Conservation (phyloP, 2,888 invertebrate genomes). For the Deilephila elpenor region DNA sequence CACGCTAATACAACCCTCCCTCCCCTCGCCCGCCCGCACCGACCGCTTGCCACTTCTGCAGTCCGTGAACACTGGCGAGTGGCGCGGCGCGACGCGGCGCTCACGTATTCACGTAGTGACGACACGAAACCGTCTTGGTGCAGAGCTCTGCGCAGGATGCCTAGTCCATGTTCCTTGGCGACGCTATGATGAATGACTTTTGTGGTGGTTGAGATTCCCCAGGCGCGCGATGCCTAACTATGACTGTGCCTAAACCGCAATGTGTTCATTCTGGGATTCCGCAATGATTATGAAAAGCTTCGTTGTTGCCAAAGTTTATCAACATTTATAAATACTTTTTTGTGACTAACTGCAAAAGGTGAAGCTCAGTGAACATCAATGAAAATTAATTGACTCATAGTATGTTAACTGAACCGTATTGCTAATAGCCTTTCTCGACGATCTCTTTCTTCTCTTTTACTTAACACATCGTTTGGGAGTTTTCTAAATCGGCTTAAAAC, state of each 20-base stretch:
- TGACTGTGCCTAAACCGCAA: background rate
- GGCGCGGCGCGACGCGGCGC: conserved; percentile 27
- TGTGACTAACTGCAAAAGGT: too few relatives aligned
- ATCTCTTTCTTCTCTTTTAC: too few relatives aligned
- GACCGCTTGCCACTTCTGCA: conserved; percentile 19
- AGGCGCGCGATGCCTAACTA: background rate
- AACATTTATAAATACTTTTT: too few relatives aligned
- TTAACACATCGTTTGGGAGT: too few relatives aligned
- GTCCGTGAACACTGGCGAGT: background rate
- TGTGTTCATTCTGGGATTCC: background rate
- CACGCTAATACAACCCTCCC: conserved; percentile 44
- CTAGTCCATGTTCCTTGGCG: background rate
- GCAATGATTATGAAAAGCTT: background rate
- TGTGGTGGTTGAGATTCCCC: background rate
- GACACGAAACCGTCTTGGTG: conserved; percentile 27
- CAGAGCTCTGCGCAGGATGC: background rate
- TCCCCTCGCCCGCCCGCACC: conserved; percentile 37
- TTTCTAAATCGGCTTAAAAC: too few relatives aligned
- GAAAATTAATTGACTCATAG: too few relatives aligned
- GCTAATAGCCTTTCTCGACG: too few relatives aligned
- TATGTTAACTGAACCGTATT: too few relatives aligned
- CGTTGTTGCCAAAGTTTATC: background rate
- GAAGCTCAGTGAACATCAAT: too few relatives aligned
- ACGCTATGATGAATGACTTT: background rate
- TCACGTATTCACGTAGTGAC: conserved; percentile 34